Evolutionary conservation across 2,888 invertebrate genomes (phyloP).

Genomic region (Blastobasis adustella): DNA sequence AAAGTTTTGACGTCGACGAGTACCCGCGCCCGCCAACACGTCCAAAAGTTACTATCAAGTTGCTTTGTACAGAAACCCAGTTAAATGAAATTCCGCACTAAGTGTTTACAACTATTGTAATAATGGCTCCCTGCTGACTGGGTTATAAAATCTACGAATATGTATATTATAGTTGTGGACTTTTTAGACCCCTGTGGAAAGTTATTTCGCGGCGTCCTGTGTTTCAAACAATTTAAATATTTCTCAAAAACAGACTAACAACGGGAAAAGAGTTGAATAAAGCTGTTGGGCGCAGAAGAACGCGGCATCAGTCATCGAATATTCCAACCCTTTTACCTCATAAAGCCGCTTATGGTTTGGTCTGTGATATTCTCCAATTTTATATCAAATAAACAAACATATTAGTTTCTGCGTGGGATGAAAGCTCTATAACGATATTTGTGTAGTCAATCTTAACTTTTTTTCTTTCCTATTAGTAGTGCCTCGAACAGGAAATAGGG

Average conservation of each 20-base stretch:
- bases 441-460: conserved; percentile 36
- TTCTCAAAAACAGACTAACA: conserved; percentile 21
- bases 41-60: conserved; percentile 30
- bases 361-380: conserved; percentile 12
- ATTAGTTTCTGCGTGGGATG: conserved; percentile 19
- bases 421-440: conserved; percentile 34
- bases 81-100: conserved; percentile 30
- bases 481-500: conserved; percentile 24
- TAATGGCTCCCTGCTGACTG: background rate
- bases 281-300: conserved; percentile 27
- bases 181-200: no score
- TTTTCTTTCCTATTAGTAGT: conserved; percentile 45
- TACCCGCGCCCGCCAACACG: conserved; percentile 29
- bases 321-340: conserved; percentile 24
- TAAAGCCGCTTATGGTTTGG: conserved; percentile 21
- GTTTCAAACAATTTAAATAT: background rate
- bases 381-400: conserved; percentile 15
- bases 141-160: no score
- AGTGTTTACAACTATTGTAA: conserved; percentile 13
- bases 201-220: background rate
- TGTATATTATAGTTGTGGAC: no score
- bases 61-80: conserved; percentile 25
- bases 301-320: conserved; percentile 28
- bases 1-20: conserved; percentile 37
- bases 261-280: conserved; percentile 38